Conservation (phyloP, 2,113 vertebrate genomes). For the Gymnogyps californianus region DNA sequence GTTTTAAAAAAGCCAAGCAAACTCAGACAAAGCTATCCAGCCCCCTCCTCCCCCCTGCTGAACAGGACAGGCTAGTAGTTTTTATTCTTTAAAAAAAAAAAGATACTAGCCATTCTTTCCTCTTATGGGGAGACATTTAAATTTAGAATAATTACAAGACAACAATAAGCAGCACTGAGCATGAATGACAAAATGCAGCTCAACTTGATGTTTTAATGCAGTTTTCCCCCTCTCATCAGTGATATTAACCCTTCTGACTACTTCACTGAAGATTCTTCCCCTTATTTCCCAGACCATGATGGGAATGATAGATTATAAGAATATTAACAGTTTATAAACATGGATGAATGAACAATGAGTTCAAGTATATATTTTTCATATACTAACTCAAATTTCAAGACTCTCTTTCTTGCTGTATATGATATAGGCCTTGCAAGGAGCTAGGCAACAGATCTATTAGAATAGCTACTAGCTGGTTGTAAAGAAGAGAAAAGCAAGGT, state of each 20-base stretch:
- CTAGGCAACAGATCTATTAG: slow-evolving; percentile 40
- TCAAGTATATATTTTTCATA: neutral
- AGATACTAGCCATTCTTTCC: neutral
- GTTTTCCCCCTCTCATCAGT: slow-evolving; percentile 1
- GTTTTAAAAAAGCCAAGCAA: slow-evolving; percentile 12
- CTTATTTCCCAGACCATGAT: neutral
- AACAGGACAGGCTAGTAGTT: neutral
- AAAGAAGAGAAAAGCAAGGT: slow-evolving; percentile 34
- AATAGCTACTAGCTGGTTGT: slow-evolving; percentile 21
- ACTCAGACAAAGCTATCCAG: neutral
- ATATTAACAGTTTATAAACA: neutral
- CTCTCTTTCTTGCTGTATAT: slow-evolving; percentile 30
- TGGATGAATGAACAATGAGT: neutral
- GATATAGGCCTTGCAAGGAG: slow-evolving; percentile 48
- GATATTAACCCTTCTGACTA: slow-evolving; percentile 33
- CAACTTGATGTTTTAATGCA: slow-evolving; percentile 31
- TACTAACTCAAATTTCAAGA: neutral
- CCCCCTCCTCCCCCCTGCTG: neutral
- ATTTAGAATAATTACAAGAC: slow-evolving; percentile 42
- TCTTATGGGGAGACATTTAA: slow-evolving; percentile 10
- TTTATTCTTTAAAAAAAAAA: neutral
- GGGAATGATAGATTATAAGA: neutral
- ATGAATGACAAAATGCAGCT: slow-evolving; percentile 43
- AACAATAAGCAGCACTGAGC: slow-evolving; percentile 13
- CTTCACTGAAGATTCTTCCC: neutral